Conservation (phyloP, 2,888 invertebrate species). For the Campoletis raptor region DNA sequence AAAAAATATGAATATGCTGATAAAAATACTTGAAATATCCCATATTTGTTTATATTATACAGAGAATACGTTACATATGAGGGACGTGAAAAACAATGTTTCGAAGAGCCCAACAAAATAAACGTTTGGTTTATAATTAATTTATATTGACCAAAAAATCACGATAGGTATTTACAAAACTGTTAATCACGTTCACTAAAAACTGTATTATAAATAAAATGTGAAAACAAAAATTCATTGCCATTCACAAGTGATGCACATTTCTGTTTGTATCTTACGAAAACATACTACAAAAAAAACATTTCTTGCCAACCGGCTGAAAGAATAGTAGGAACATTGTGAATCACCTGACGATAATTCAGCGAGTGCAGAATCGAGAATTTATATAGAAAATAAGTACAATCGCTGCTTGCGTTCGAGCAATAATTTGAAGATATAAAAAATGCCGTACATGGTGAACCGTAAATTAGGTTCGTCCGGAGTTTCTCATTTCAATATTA, state of each 20-base stretch:
- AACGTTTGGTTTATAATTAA: neutral
- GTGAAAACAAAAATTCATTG: neutral
- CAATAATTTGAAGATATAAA: neutral
- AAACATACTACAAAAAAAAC: constrained; percentile 2
- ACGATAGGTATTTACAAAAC: neutral
- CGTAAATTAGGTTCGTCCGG: constrained; percentile 53
- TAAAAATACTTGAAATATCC: neutral
- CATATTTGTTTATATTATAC: neutral
- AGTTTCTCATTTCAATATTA: constrained; percentile 56
- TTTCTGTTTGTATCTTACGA: neutral
- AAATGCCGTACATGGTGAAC: constrained; percentile 41
- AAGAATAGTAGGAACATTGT: neutral
- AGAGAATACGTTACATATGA: too few species aligned
- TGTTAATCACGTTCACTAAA: neutral
- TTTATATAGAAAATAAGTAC: neutral
- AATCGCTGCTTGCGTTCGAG: constrained; percentile 19
- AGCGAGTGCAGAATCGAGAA: neutral
- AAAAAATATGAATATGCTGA: neutral
- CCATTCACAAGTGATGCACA: neutral
- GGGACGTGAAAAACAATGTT: neutral
- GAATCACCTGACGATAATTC: constrained; percentile 31
- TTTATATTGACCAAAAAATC: neutral
- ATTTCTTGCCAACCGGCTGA: constrained; percentile 5
- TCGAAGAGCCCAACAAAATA: neutral
- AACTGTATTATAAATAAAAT: neutral